phyloP scores from a whole-genome alignment of 2,113 vertebrate genomes.

The Leucosticte australis region DNA sequence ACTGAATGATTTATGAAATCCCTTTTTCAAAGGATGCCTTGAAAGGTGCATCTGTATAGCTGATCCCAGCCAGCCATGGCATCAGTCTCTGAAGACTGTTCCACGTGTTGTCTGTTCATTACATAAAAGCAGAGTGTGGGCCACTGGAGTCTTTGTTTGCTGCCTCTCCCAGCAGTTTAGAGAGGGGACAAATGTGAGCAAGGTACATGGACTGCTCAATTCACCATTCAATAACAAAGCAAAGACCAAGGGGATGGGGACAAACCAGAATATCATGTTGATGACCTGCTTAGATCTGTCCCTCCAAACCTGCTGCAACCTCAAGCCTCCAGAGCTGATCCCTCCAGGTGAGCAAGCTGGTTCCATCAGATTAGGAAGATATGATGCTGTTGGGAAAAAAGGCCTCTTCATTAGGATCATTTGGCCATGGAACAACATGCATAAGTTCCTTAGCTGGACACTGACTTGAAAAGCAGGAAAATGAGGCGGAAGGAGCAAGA shows the following conservation, averaged over 20 bases:
- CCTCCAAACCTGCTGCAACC: not conserved
- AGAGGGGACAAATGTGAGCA: not conserved
- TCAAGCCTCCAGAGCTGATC: not conserved
- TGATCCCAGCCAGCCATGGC: not conserved
- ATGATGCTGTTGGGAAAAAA: accelerated
- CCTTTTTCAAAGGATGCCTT: not conserved
- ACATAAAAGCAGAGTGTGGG: not conserved
- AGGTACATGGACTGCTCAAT: not conserved
- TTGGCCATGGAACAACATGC: not conserved
- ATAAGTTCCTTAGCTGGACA: not conserved
- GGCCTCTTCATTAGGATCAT: not conserved
- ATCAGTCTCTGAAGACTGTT: not conserved
- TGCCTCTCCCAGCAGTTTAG: not conserved
- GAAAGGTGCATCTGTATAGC: not conserved
- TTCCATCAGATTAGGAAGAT: not conserved
- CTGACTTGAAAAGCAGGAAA: not conserved
- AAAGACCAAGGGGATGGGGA: not conserved
- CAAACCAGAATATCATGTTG: not conserved
- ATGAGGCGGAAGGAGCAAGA: not conserved
- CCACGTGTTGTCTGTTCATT: not conserved
- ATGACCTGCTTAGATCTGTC: not conserved
- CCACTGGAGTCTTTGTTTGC: not conserved
- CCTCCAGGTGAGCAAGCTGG: not conserved
- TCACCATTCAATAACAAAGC: not conserved
- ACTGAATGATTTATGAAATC: not conserved